Conservation (phyloP, 2,888 invertebrate species). For the Oegoconia quadripuncta region DNA sequence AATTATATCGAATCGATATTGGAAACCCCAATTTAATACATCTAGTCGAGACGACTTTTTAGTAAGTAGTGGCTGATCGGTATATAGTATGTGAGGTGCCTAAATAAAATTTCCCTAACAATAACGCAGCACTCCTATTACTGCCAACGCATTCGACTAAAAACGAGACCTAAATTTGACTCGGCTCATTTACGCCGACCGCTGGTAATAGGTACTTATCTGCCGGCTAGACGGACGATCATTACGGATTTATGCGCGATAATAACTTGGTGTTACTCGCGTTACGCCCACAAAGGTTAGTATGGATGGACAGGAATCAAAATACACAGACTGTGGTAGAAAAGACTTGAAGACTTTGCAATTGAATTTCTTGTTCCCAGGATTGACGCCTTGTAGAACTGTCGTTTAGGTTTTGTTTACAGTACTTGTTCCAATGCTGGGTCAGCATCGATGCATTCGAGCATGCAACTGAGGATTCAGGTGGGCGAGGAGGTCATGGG, state of each 20-base stretch:
- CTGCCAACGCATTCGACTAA: slow-evolving; percentile 33
- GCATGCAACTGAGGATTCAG: too few species aligned
- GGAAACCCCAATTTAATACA: too few species aligned
- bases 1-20: too few species aligned
- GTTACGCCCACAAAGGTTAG: slow-evolving; percentile 32
- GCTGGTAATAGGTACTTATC: slow-evolving; percentile 48
- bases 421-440: too few species aligned
- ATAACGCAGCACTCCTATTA: slow-evolving; percentile 19
- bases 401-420: too few species aligned
- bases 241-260: slow-evolving; percentile 62
- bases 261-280: slow-evolving; percentile 40
- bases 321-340: background rate
- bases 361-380: too few species aligned
- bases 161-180: slow-evolving; percentile 41
- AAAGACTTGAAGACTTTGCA: background rate
- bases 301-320: background rate
- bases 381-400: too few species aligned
- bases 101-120: background rate
- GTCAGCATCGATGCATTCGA: too few species aligned
- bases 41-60: too few species aligned
- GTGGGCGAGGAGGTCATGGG: too few species aligned
- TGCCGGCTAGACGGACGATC: slow-evolving; percentile 42
- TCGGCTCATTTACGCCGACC: slow-evolving; percentile 56
- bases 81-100: too few species aligned
- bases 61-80: too few species aligned